Evolutionary conservation across 2,113 vertebrate species (phyloP).

Genomic region (Ciconia stormi): DNA sequence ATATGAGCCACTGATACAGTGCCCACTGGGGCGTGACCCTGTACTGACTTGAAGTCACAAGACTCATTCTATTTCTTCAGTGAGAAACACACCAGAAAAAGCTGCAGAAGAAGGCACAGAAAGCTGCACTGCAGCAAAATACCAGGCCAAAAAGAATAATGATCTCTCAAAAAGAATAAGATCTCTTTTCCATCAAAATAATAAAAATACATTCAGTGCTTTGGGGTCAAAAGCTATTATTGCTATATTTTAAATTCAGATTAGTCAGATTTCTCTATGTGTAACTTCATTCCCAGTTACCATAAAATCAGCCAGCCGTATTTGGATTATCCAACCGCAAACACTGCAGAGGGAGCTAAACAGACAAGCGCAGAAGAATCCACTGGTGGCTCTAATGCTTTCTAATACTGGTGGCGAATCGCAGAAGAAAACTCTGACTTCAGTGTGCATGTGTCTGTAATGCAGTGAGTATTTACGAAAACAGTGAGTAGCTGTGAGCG

Average conservation of each 20-base stretch:
- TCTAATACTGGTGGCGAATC: neutral
- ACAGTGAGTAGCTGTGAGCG: neutral
- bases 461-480: neutral
- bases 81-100: neutral
- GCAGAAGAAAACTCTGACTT: neutral
- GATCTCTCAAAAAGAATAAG: neutral
- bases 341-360: neutral
- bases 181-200: neutral
- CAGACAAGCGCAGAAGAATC: neutral
- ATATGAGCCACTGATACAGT: neutral
- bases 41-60: neutral
- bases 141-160: neutral
- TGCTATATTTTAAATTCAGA: neutral
- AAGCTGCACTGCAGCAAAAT: constrained; percentile 22
- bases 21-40: neutral
- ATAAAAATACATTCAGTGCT: neutral
- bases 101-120: neutral
- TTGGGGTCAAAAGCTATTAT: neutral
- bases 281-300: neutral
- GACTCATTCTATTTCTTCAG: neutral
- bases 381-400: neutral
- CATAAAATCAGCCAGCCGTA: neutral
- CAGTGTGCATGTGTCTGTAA: neutral
- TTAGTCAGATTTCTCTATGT: neutral
- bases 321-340: neutral